Conservation (phyloP, 2,888 invertebrate genomes). For the Lottia gigantea region DNA sequence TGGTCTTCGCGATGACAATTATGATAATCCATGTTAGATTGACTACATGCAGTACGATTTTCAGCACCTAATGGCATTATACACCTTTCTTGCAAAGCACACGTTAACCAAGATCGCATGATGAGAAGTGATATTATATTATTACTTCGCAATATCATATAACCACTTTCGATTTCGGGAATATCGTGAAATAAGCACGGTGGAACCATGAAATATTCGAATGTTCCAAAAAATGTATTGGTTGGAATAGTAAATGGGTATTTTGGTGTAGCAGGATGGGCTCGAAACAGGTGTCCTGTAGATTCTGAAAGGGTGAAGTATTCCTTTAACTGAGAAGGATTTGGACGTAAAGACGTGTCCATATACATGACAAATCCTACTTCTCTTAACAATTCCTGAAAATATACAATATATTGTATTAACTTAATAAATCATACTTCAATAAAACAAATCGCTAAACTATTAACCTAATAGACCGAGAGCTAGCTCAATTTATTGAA, state of each 20-base stretch:
- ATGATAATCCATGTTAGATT: background rate
- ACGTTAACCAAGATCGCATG: background rate
- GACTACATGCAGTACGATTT: background rate
- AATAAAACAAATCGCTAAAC: no score
- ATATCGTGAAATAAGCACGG: background rate
- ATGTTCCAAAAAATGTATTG: background rate
- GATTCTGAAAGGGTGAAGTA: background rate
- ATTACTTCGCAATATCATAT: background rate
- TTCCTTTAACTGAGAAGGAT: background rate
- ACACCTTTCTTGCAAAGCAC: background rate
- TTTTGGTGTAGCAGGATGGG: background rate
- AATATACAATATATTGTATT: no score
- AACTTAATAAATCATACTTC: no score
- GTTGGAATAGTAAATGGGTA: background rate
- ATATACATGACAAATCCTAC: constrained; percentile 1
- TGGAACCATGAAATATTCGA: background rate
- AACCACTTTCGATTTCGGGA: background rate
- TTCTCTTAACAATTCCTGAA: background rate
- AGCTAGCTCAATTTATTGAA: no score
- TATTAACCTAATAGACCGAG: no score
- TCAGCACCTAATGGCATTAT: background rate
- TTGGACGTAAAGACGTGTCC: background rate
- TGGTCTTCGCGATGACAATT: background rate
- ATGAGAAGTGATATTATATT: background rate
- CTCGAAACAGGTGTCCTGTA: background rate